Evolutionary conservation across 2,797 vertebrate species (phyloP).

Genomic region (Otolemur crassicaudatus): DNA sequence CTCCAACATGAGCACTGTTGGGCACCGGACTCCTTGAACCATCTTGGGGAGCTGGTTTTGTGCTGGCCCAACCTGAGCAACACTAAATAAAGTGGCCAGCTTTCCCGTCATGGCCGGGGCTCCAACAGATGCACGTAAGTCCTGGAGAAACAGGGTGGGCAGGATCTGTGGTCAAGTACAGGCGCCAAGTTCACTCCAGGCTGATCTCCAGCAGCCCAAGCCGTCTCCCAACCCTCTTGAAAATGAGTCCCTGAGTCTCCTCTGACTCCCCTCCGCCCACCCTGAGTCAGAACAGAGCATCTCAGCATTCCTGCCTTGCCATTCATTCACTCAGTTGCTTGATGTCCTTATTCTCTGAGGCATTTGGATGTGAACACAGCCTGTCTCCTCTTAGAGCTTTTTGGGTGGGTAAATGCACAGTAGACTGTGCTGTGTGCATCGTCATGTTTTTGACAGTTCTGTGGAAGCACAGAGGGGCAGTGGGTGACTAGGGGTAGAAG

Average conservation of each 20-base stretch:
- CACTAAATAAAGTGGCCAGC: background rate
- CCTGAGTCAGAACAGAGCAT: background rate
- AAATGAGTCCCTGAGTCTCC: background rate
- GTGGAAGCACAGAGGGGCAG: fast-evolving
- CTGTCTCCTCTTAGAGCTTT: background rate
- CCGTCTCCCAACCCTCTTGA: background rate
- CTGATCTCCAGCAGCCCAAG: background rate
- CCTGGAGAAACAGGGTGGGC: background rate
- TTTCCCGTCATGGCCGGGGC: background rate
- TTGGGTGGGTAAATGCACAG: background rate
- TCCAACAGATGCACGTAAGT: fast-evolving
- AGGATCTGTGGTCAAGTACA: background rate
- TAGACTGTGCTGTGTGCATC: too few relatives aligned
- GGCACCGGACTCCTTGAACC: background rate
- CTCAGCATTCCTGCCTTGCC: background rate
- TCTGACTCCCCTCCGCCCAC: background rate
- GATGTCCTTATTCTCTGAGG: background rate
- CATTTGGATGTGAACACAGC: background rate
- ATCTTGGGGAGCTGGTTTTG: background rate
- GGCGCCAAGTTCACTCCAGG: background rate
- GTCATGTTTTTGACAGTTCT: background rate
- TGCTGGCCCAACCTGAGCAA: background rate
- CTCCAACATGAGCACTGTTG: background rate
- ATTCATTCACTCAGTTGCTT: background rate
- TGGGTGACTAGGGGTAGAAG: background rate